Evolutionary conservation across 2,113 vertebrate genomes (phyloP).

Genomic region (Scomber scombrus): DNA sequence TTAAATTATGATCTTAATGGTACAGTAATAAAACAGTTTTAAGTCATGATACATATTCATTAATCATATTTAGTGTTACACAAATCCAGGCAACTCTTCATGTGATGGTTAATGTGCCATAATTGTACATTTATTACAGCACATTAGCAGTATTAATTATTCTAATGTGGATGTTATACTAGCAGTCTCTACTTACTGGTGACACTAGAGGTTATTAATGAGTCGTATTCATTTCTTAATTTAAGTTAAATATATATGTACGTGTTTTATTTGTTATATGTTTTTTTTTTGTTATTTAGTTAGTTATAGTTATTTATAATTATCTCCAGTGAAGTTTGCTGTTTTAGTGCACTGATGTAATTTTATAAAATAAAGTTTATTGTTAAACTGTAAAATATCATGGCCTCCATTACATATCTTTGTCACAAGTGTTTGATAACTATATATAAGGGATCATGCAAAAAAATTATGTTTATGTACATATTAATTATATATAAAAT

Average conservation of each 20-base stretch:
- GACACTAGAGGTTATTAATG: background rate
- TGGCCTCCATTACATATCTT: no score
- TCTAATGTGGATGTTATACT: background rate
- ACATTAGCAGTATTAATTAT: constrained; percentile 12
- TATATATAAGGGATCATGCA: no score
- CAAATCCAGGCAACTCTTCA: background rate
- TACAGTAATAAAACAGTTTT: constrained; percentile 5
- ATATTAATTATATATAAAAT: no score
- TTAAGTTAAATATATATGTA: background rate
- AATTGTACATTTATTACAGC: constrained; percentile 13
- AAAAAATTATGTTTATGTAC: no score
- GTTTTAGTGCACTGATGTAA: no score
- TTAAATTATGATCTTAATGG: constrained; percentile 3
- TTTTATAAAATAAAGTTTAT: no score
- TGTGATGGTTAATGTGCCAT: constrained; percentile 2
- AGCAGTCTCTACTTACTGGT: background rate
- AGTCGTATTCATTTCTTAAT: background rate
- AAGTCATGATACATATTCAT: constrained; percentile 8
- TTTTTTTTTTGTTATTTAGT: no score
- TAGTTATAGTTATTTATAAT: no score
- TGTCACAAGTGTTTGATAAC: no score
- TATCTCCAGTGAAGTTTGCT: no score
- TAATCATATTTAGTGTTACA: background rate
- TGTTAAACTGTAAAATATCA: no score
- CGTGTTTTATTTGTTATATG: no score